phyloP scores from a whole-genome alignment of 92 coral and sea anemone genomes.

The Paragorgia papillata region DNA sequence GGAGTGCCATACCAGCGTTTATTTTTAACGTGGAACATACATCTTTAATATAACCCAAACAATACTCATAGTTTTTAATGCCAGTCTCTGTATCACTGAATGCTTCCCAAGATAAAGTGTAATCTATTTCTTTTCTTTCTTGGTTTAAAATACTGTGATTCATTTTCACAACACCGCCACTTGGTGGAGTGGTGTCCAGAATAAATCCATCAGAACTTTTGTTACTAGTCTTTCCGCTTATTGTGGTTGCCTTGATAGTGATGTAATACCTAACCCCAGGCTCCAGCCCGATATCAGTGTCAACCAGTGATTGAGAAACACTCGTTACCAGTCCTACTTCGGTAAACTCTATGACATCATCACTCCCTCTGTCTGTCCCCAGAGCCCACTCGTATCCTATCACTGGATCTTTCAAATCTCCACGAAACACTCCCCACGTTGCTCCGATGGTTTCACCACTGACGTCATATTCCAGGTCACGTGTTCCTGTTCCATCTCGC shows the following conservation, averaged over 20 bases:
- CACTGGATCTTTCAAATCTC: conserved; percentile 77
- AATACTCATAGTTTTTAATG: conserved; percentile 60
- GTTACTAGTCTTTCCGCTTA: conserved; percentile 65
- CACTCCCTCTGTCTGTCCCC: conserved; percentile 63
- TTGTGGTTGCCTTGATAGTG: conserved; percentile 74
- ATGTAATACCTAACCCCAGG: conserved; percentile 76
- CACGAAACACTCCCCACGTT: conserved; percentile 80
- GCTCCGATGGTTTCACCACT: conserved; percentile 71
- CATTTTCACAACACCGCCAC: conserved; percentile 55
- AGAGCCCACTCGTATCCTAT: conserved; percentile 87
- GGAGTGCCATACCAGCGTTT: conserved; percentile 46
- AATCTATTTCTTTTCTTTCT: conserved; percentile 52
- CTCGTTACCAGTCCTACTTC: conserved; percentile 66
- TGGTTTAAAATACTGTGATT: conserved; percentile 65
- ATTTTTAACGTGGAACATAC: conserved; percentile 52
- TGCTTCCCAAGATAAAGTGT: conserved; percentile 68
- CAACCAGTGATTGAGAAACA: conserved; percentile 59
- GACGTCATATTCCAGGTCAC: conserved; percentile 63
- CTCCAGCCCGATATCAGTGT: conserved; percentile 66
- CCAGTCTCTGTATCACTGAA: conserved; percentile 75
- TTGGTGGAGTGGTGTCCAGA: conserved; percentile 80
- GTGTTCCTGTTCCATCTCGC: conserved; percentile 63
- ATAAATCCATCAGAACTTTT: conserved; percentile 79
- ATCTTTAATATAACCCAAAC: conserved; percentile 72
- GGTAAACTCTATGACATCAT: conserved; percentile 73